A percentile compares a stretch with the other conserved stretches of the same genome.
These are phyloP conservation scores for Orthonyx spaldingii DNA, from an alignment of 2,113 vertebrate genomes.

Conservation along the genomic window DNA sequence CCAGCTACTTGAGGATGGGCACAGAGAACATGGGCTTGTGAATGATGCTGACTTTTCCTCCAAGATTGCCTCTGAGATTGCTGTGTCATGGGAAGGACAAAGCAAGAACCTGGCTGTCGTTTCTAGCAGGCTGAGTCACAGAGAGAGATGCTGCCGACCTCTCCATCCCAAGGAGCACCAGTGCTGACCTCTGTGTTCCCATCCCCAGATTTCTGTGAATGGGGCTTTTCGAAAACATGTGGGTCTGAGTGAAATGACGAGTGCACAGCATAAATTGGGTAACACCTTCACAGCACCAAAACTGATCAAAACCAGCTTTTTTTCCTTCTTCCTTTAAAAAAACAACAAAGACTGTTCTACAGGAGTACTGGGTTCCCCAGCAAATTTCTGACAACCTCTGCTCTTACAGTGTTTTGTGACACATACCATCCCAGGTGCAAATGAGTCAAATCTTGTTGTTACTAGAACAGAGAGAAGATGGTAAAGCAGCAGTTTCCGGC, in stretches of 20 bases:
- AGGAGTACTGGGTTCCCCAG: neutral
- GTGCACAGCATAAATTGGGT: neutral
- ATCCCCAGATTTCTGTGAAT: neutral
- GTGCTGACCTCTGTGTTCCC: neutral
- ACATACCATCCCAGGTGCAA: neutral
- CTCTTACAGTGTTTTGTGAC: neutral
- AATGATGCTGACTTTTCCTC: neutral
- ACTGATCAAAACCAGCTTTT: neutral
- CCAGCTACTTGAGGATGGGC: neutral
- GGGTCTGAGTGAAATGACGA: neutral
- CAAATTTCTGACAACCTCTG: neutral
- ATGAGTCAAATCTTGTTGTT: neutral
- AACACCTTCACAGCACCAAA: neutral
- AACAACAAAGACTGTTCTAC: neutral
- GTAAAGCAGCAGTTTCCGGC: neutral
- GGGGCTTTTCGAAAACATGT: rapidly evolving
- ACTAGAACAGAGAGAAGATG: neutral
- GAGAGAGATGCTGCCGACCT: rapidly evolving
- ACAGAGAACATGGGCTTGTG: neutral
- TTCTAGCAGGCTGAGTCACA: neutral
- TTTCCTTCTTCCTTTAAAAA: neutral
- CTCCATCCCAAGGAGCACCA: neutral
- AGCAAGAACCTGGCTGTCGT: neutral
- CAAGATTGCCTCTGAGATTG: neutral
- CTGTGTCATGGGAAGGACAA: neutral